phyloP scores from a whole-genome alignment of 2,888 invertebrate genomes.

The Nemapogon koenigi region DNA sequence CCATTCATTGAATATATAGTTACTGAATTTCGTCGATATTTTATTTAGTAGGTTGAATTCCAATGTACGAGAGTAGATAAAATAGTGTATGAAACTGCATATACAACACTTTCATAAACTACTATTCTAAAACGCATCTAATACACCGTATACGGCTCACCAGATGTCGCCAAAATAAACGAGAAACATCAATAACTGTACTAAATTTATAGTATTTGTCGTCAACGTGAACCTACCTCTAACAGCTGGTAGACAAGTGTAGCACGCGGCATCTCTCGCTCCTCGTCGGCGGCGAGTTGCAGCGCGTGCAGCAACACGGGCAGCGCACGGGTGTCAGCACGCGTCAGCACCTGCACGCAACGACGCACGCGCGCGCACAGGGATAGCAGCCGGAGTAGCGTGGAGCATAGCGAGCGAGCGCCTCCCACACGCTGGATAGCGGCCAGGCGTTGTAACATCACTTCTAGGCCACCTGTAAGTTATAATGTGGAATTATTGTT shows the following conservation, averaged over 20 bases:
- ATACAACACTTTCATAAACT: no score
- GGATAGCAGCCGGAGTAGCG: slow-evolving; percentile 87
- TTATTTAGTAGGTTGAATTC: no score
- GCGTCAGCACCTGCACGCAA: slow-evolving; percentile 88
- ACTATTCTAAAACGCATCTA: no score
- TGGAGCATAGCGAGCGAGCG: slow-evolving; percentile 86
- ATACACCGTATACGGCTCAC: no score
- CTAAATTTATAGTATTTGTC: no score
- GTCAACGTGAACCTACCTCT: slow-evolving; percentile 68
- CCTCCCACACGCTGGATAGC: slow-evolving; percentile 86
- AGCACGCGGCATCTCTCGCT: slow-evolving; percentile 73
- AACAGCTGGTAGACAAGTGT: slow-evolving; percentile 89
- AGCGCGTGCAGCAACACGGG: slow-evolving; percentile 85
- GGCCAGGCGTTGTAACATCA: slow-evolving; percentile 84
- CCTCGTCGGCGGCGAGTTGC: slow-evolving; percentile 67
- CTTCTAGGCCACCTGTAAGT: slow-evolving; percentile 65
- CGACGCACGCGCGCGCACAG: slow-evolving; percentile 89
- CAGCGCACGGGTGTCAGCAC: slow-evolving; percentile 84
- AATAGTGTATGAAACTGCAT: no score
- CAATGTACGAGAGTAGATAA: no score
- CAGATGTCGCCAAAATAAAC: no score
- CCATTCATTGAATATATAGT: no score
- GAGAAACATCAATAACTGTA: no score
- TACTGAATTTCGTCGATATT: no score
- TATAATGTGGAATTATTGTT: not conserved